Evolutionary conservation across 2,888 invertebrate species (phyloP), one percentile per base, ranked within the genome.

Genomic region (Synanthedon formicaeformis): DNA sequence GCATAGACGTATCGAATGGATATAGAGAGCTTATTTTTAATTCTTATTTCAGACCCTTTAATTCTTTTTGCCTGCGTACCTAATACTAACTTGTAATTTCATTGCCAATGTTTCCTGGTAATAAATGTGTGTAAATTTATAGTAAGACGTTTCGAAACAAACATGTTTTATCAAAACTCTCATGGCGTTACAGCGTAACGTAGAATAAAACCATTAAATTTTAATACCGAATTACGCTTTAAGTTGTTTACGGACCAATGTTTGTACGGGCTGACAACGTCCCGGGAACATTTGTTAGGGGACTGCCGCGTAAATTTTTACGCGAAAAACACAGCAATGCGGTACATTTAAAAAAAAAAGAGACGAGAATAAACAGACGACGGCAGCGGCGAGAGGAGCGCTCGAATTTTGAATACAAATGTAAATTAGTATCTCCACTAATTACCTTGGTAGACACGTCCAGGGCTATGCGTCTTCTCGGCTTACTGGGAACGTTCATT

Each of bases 331-430:
- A 80, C 81, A 83, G 86, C 86, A 86, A 81, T 86, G 86, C 85
- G 83, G 84, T 84, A 82, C 81, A 74, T 69, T 81, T 77, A 18
- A 77, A 81, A 75, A 79, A 77, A 63, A 64, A 69, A 69, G 68
- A 80, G 83, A 81, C 83, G 87, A 86, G 77, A 86, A 86, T 84
- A 87, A 86, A 87, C 86, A 86, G 86, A 87, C 82, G 80, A 78
- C 78, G 75, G 75, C 81, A 85, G 84, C 77, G 76, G 86, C 81
- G 79, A 78, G 81, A 78, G 79, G 77, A 73, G 68, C 73, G 83
- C 86, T 85, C 85, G 88, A 88, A 88, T 88, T 87, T 88, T 88
- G 87, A 88, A 88, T 88, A 88, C 88, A 88, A 88, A 88, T 88
- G 88, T 88, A 88, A 88, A 88, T 88, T 88, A 87, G 87, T 85